phyloP scores from a whole-genome alignment of 2,888 invertebrate genomes.

The Hypercompe scribonia region DNA sequence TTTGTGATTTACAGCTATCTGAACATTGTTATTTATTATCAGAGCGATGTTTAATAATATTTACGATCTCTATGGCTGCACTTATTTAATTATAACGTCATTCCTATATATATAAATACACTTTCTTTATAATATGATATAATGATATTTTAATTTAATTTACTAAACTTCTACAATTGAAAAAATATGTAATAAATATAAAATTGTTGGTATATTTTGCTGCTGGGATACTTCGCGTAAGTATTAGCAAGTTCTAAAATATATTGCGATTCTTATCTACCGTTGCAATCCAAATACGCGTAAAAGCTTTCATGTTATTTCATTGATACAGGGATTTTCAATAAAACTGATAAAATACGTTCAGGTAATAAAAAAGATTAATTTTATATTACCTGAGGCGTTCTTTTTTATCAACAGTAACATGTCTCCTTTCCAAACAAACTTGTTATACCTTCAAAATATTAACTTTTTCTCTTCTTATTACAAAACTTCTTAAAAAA shows the following conservation, averaged over 20 bases:
- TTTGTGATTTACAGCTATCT: too few species aligned
- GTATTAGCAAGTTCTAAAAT: neutral
- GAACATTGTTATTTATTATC: too few species aligned
- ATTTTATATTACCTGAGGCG: too few species aligned
- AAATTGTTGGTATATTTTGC: neutral
- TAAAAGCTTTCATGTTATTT: conserved; percentile 16
- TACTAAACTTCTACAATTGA: neutral
- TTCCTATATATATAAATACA: too few species aligned
- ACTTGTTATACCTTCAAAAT: too few species aligned
- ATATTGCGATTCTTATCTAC: neutral
- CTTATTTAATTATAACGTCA: too few species aligned
- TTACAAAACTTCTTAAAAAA: too few species aligned
- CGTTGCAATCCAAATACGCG: neutral
- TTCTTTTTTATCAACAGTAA: too few species aligned
- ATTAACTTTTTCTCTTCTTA: too few species aligned
- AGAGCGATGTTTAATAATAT: too few species aligned
- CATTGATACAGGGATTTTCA: neutral
- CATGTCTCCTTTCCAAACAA: too few species aligned
- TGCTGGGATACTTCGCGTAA: neutral
- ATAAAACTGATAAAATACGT: neutral
- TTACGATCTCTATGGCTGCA: too few species aligned
- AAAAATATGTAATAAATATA: neutral
- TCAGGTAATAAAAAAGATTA: neutral
- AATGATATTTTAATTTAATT: neutral
- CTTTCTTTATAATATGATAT: neutral